phyloP scores from a whole-genome alignment of 2,797 vertebrate species.

The Pipistrellus nathusii region DNA sequence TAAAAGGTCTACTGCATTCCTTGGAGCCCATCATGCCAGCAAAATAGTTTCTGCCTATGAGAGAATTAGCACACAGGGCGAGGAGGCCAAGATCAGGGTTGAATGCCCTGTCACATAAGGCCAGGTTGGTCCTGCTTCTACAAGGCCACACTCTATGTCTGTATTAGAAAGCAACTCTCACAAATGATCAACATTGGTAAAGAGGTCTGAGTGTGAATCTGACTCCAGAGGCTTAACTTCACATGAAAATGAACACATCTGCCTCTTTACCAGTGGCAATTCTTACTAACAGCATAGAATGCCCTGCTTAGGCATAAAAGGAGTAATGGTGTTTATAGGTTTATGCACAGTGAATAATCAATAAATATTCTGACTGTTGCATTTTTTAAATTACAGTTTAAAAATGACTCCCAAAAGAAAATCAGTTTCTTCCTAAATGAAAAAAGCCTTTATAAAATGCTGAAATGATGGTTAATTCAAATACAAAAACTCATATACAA shows the following conservation, averaged over 20 bases:
- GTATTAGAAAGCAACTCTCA: not conserved
- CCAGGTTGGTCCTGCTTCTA: not conserved
- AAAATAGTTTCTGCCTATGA: not conserved
- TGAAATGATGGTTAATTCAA: constrained; percentile 85
- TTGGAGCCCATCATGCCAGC: not conserved
- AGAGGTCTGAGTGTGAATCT: not conserved
- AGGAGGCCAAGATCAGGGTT: not conserved
- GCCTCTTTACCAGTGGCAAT: not conserved
- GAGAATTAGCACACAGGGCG: not conserved
- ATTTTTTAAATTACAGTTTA: constrained; percentile 74
- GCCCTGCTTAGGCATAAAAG: constrained; percentile 72
- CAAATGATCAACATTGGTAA: not conserved
- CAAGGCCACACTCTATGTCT: rapidly evolving
- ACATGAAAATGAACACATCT: not conserved
- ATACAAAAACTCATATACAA: constrained; percentile 87
- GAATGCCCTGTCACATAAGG: not conserved
- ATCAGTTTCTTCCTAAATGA: constrained; percentile 79
- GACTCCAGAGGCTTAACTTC: not conserved
- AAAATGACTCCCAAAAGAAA: constrained; percentile 81
- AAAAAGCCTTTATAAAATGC: constrained; percentile 84
- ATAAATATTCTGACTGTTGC: constrained; percentile 74
- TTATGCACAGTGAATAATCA: constrained; percentile 76
- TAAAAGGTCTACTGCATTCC: not conserved
- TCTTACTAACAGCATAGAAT: not conserved
- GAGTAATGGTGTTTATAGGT: constrained; percentile 50